A percentile compares a stretch with the other conserved stretches of the same genome.
These are phyloP conservation scores for Okamejei kenojei DNA, from an alignment of 2,797 vertebrate species.

Conservation along the genomic window DNA sequence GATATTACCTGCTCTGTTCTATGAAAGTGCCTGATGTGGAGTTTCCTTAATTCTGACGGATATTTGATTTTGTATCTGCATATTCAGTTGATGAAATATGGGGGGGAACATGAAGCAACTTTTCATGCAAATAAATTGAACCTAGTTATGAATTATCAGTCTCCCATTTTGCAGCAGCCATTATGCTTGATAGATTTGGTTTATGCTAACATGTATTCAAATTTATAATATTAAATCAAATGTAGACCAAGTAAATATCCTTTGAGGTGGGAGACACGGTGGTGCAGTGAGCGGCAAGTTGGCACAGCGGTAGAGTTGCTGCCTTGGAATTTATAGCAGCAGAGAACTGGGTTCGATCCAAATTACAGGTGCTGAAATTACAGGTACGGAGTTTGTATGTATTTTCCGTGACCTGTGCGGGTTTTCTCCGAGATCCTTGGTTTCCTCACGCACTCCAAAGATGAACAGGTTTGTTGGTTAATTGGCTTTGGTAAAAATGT, in stretches of 20 bases:
- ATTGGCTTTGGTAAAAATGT: no score
- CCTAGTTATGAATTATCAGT: background rate
- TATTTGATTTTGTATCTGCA: background rate
- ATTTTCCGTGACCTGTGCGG: no score
- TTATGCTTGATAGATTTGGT: background rate
- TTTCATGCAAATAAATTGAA: background rate
- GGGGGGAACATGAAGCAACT: background rate
- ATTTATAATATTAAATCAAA: background rate
- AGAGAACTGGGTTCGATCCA: no score
- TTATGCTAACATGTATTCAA: background rate
- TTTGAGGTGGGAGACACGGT: background rate
- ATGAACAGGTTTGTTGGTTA: no score
- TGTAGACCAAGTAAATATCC: background rate
- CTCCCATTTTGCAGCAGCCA: background rate
- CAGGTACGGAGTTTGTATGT: no score
- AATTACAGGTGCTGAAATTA: no score
- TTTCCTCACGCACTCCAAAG: no score
- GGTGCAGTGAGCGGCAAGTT: no score
- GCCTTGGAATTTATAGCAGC: no score
- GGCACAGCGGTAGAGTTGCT: no score
- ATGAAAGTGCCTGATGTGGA: background rate
- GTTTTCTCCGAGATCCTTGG: no score
- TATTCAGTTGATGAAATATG: background rate
- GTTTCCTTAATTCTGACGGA: background rate
- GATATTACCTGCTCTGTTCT: background rate